phyloP scores from a whole-genome alignment of 37 sponge, comb jelly and placozoan species.

The Beroe forskalii region DNA sequence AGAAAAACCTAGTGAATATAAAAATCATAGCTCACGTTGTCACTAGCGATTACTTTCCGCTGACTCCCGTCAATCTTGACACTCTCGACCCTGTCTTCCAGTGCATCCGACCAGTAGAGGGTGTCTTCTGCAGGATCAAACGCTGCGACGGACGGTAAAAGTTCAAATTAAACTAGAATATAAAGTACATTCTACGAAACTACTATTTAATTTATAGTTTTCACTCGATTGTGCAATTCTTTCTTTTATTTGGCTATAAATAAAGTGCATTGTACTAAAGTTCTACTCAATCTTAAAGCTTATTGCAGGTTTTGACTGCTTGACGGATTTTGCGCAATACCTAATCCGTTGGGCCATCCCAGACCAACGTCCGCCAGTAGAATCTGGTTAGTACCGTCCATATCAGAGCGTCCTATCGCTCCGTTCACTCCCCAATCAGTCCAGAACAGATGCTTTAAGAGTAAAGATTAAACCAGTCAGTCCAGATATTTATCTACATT shows the following conservation, averaged over 20 bases:
- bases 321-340: too few species aligned
- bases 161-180: background rate
- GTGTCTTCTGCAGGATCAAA: background rate
- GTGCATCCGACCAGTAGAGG: conserved; percentile 36
- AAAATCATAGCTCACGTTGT: background rate
- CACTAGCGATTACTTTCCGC: background rate
- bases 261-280: too few species aligned
- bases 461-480: too few species aligned
- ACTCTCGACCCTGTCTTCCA: conserved; percentile 51
- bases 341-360: conserved; percentile 63
- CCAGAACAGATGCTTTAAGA: conserved; percentile 41
- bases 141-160: background rate
- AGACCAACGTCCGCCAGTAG: background rate
- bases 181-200: too few species aligned
- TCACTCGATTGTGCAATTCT: too few species aligned
- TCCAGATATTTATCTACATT: too few species aligned
- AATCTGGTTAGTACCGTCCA: conserved; percentile 46
- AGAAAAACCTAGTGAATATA: too few species aligned
- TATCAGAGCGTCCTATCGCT: background rate
- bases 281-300: too few species aligned
- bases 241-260: too few species aligned
- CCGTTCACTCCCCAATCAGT: conserved; percentile 26
- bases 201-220: too few species aligned
- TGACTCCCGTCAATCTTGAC: conserved; percentile 1
- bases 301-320: too few species aligned